Percentiles rank a stretch among this genome's conserved stretches.
Evolutionary conservation across 37 sponge, comb jelly and placozoan genomes (phyloP).

Genomic region (Beroe ovata): DNA sequence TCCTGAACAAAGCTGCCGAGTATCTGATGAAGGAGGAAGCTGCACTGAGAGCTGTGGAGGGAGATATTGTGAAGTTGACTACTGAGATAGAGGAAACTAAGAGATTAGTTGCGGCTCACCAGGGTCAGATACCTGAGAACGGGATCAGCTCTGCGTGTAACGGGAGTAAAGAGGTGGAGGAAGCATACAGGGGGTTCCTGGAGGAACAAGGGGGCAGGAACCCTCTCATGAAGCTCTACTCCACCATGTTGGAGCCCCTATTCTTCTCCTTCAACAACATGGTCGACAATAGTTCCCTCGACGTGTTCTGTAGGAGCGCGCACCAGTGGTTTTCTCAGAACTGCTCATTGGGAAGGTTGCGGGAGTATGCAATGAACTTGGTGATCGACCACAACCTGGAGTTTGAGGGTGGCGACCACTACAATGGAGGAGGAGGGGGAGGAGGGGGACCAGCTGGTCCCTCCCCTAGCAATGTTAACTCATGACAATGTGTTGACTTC

Average conservation of each 20-base stretch:
- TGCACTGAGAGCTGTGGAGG: not conserved
- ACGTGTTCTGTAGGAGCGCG: slow-evolving; percentile 38
- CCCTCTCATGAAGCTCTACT: slow-evolving; percentile 53
- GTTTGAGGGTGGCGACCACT: slow-evolving; percentile 50
- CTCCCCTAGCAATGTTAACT: no score
- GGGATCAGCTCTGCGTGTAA: slow-evolving; percentile 64
- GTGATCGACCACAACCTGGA: slow-evolving; percentile 7
- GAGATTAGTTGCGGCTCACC: not conserved
- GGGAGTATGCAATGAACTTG: slow-evolving; percentile 6
- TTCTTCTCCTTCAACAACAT: slow-evolving; percentile 60
- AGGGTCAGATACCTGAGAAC: slow-evolving; percentile 58
- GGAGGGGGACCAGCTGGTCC: no score
- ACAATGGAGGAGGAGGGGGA: no score
- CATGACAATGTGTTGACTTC: no score
- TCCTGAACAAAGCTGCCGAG: slow-evolving; percentile 39
- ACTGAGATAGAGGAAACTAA: slow-evolving; percentile 4
- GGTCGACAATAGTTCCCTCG: slow-evolving; percentile 62
- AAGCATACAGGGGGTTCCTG: slow-evolving; percentile 12
- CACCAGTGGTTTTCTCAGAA: slow-evolving; percentile 58
- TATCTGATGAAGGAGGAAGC: slow-evolving; percentile 29
- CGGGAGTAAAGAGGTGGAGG: slow-evolving; percentile 7
- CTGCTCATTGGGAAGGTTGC: slow-evolving; percentile 2
- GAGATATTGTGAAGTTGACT: slow-evolving; percentile 17
- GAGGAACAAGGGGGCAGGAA: slow-evolving; percentile 35
- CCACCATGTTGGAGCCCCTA: slow-evolving; percentile 49